Conservation (phyloP, 2,113 vertebrate genomes). For the Geococcyx californianus region DNA sequence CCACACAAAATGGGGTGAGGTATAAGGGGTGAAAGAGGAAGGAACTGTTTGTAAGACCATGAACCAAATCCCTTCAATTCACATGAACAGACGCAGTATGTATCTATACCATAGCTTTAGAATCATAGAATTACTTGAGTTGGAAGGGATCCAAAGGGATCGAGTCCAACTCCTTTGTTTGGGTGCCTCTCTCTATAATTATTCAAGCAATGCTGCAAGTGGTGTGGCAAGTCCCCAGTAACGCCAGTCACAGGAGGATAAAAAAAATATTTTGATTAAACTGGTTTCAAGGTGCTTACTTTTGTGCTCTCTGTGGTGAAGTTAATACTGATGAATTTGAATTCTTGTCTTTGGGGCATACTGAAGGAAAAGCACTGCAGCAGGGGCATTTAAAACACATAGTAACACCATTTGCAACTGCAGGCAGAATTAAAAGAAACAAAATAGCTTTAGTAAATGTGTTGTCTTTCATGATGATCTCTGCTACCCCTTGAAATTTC, state of each 20-base stretch:
- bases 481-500: not conserved
- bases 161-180: too few species aligned
- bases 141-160: too few species aligned
- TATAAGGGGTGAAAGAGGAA: not conserved
- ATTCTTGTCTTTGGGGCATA: not conserved
- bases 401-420: not conserved
- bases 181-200: not conserved
- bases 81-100: not conserved
- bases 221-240: not conserved
- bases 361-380: not conserved
- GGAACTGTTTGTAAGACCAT: not conserved
- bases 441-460: not conserved
- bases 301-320: rapidly evolving
- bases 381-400: conserved; percentile 15
- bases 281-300: not conserved
- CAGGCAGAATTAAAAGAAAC: not conserved
- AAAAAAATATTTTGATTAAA: not conserved
- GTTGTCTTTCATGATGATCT: not conserved
- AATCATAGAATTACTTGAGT: too few species aligned
- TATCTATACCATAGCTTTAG: not conserved
- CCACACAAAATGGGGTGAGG: too few species aligned
- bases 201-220: not conserved
- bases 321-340: not conserved
- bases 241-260: not conserved
- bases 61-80: not conserved